Evolutionary conservation across 2,113 vertebrate genomes (phyloP).

Genomic region (Varanus komodoensis): DNA sequence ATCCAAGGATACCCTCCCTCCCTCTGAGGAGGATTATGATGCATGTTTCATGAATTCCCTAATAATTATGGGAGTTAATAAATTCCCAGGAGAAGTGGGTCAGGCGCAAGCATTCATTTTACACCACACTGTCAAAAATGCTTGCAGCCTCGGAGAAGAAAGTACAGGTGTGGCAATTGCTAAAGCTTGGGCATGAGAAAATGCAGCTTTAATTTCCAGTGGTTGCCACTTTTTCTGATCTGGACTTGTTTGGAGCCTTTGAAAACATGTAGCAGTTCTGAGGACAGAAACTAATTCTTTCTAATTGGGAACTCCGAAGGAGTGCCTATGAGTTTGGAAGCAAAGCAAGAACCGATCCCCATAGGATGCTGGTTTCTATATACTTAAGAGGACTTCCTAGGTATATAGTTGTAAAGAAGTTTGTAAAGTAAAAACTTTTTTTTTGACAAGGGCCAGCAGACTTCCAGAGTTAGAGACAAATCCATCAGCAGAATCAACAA

Average conservation of each 20-base stretch:
- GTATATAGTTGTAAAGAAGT: not conserved
- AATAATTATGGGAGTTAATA: slow-evolving; percentile 67
- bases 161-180: slow-evolving; percentile 72
- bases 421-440: not conserved
- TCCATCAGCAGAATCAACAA: too few relatives aligned
- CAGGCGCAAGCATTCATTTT: slow-evolving; percentile 47
- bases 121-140: slow-evolving; percentile 69
- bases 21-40: slow-evolving; percentile 45
- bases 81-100: slow-evolving; percentile 62
- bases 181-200: slow-evolving; percentile 66
- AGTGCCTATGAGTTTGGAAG: not conserved
- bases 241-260: slow-evolving; percentile 68
- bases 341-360: not conserved
- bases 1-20: slow-evolving; percentile 43
- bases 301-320: not conserved
- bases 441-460: not conserved
- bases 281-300: not conserved
- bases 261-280: slow-evolving; percentile 42
- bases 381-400: not conserved
- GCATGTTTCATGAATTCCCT: slow-evolving; percentile 43
- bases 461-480: too few relatives aligned
- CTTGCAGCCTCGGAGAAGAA: slow-evolving; percentile 69
- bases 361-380: not conserved
- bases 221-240: slow-evolving; percentile 66
- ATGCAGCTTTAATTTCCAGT: slow-evolving; percentile 59